Evolutionary conservation across 2,888 invertebrate species (phyloP).

Genomic region (Hydriomena furcata): DNA sequence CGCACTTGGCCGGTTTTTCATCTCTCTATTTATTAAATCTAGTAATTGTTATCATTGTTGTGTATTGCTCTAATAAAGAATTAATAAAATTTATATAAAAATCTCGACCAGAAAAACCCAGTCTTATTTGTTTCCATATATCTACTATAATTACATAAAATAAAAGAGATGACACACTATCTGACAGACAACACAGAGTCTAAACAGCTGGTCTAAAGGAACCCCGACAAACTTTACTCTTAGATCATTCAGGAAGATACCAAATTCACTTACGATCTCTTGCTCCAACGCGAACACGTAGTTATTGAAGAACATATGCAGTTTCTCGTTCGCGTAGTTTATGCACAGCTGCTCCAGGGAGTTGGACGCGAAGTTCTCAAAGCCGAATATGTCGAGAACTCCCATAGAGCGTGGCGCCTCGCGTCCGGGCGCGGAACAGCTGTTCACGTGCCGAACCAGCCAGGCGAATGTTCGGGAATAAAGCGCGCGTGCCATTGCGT

Average conservation of each 20-base stretch:
- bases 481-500: slow-evolving; percentile 96
- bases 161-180: not conserved
- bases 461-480: slow-evolving; percentile 96
- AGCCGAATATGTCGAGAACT: slow-evolving; percentile 96
- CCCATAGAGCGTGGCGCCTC: slow-evolving; percentile 91
- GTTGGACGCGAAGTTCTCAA: slow-evolving; percentile 95
- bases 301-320: slow-evolving; percentile 98
- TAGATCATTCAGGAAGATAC: no score
- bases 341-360: slow-evolving; percentile 97
- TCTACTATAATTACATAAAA: not conserved
- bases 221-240: no score
- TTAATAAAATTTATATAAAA: no score
- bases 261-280: slow-evolving; percentile 89
- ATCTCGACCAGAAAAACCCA: no score
- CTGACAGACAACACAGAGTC: no score
- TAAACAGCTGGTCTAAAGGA: no score
- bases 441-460: slow-evolving; percentile 96
- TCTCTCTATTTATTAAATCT: no score
- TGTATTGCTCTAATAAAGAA: no score
- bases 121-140: no score
- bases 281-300: slow-evolving; percentile 97
- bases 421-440: slow-evolving; percentile 94
- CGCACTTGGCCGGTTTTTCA: no score
- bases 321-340: slow-evolving; percentile 96
- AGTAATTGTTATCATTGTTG: no score